Evolutionary conservation across 2,888 invertebrate species (phyloP).

Genomic region (Cremastinae sp.): DNA sequence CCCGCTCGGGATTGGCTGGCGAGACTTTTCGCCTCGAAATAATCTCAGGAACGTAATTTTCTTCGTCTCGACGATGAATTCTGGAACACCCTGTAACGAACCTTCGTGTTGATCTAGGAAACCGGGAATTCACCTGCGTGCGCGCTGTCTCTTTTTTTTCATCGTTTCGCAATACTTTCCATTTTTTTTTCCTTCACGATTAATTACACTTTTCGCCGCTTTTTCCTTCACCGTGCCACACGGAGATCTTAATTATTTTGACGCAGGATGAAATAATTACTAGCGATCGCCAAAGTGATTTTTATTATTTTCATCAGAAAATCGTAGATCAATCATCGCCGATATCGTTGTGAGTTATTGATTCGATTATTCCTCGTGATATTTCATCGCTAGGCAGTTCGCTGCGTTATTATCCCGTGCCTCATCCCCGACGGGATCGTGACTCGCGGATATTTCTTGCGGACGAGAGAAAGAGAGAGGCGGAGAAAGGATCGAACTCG

Average conservation of each 20-base stretch:
- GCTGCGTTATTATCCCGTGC: slow-evolving; percentile 32
- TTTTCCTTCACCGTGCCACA: no score
- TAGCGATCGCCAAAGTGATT: not conserved
- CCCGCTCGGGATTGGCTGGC: no score
- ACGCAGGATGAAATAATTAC: slow-evolving; percentile 1
- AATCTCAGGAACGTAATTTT: no score
- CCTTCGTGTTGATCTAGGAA: no score
- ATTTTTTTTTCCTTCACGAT: no score
- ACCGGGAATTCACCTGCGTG: no score
- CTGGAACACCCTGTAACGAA: no score
- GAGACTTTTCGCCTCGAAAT: no score
- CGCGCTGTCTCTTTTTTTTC: no score
- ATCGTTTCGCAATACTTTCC: no score
- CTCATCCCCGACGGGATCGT: slow-evolving; percentile 39
- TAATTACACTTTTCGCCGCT: no score
- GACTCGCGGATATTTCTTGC: slow-evolving; percentile 40
- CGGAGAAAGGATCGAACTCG: slow-evolving; percentile 34
- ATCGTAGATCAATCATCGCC: slow-evolving; percentile 27
- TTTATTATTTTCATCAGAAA: not conserved
- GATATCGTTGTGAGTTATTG: slow-evolving; percentile 22
- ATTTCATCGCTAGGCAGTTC: slow-evolving; percentile 36
- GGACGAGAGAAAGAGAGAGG: slow-evolving; percentile 21
- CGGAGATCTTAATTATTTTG: not conserved
- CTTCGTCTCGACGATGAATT: no score
- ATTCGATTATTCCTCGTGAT: slow-evolving; percentile 36